A percentile compares a stretch with the other conserved stretches of the same genome.
Evolutionary conservation across 2,797 vertebrate species (phyloP).

Genomic region (Enteromius trimaculatus): DNA sequence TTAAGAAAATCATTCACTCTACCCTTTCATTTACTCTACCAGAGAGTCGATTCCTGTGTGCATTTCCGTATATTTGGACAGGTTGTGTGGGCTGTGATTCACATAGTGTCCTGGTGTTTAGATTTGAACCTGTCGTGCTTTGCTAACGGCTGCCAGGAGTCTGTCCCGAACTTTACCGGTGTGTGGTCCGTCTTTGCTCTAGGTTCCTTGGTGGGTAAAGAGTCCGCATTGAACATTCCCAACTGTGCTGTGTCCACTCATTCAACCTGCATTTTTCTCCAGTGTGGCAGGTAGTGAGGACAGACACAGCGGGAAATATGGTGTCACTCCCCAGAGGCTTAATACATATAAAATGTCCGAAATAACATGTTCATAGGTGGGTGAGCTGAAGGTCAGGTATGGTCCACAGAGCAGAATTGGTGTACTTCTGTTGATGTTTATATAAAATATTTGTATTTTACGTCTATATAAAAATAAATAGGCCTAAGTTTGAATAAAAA

Average conservation of each 20-base stretch:
- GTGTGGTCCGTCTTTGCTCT: slow-evolving; percentile 9
- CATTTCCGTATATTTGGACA: background rate
- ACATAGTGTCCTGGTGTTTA: slow-evolving; percentile 10
- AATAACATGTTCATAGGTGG: slow-evolving; percentile 11
- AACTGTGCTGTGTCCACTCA: slow-evolving; percentile 28
- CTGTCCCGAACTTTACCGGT: slow-evolving; percentile 1
- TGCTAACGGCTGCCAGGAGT: background rate
- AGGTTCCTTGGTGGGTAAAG: slow-evolving; percentile 18
- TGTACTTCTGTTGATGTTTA: background rate
- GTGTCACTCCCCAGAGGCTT: slow-evolving; percentile 26
- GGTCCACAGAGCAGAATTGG: background rate
- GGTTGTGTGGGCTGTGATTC: background rate
- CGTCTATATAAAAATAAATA: background rate
- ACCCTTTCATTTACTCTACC: background rate
- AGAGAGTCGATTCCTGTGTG: background rate
- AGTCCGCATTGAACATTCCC: slow-evolving; percentile 33
- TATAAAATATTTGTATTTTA: background rate
- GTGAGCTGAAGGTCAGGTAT: slow-evolving; percentile 23
- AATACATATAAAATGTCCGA: background rate
- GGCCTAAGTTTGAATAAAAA: no score
- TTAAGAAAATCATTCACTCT: background rate
- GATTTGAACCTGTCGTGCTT: slow-evolving; percentile 10
- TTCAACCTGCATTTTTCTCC: slow-evolving; percentile 1
- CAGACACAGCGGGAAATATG: background rate
- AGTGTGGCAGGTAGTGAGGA: slow-evolving; percentile 22